Percentiles rank a stretch among this genome's conserved stretches.
Conservation (phyloP, 2,888 invertebrate genomes). For the Drosophila neotestacea region DNA sequence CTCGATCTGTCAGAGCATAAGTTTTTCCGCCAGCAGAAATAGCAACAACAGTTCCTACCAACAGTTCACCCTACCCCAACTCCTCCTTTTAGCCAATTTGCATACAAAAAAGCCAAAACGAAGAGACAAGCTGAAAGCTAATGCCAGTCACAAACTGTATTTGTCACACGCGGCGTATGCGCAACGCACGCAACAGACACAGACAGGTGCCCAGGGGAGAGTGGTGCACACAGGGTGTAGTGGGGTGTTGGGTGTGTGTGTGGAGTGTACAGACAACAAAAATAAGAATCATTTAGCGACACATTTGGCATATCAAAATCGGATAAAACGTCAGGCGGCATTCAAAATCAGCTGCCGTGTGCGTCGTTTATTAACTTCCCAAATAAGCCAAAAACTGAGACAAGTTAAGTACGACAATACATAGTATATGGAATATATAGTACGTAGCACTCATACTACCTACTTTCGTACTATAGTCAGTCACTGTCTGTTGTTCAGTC, state of each 20-base stretch:
- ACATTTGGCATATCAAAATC: conserved; percentile 76
- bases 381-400: conserved; percentile 33
- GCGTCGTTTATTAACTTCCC: conserved; percentile 58
- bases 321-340: conserved; percentile 53
- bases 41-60: conserved; percentile 13
- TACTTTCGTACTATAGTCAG: conserved; percentile 22
- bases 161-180: conserved; percentile 66
- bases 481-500: conserved; percentile 20
- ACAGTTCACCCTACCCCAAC: not conserved
- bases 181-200: conserved; percentile 42
- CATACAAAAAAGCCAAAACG: conserved; percentile 62
- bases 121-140: conserved; percentile 45
- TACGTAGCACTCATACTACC: conserved; percentile 11
- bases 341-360: conserved; percentile 66
- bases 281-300: conserved; percentile 71
- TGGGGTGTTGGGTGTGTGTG: not conserved
- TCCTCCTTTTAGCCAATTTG: conserved; percentile 53
- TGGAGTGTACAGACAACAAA: conserved; percentile 21
- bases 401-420: conserved; percentile 3
- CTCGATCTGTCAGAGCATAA: conserved; percentile 52
- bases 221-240: not conserved
- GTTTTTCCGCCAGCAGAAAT: conserved; percentile 39
- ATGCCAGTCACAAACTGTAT: conserved; percentile 41
- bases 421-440: conserved; percentile 2
- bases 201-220: not conserved